Evolutionary conservation across 1,140 invertebrate species (phyloP), one percentile per base, ranked within the genome.

Genomic region (Orchesella cincta): DNA sequence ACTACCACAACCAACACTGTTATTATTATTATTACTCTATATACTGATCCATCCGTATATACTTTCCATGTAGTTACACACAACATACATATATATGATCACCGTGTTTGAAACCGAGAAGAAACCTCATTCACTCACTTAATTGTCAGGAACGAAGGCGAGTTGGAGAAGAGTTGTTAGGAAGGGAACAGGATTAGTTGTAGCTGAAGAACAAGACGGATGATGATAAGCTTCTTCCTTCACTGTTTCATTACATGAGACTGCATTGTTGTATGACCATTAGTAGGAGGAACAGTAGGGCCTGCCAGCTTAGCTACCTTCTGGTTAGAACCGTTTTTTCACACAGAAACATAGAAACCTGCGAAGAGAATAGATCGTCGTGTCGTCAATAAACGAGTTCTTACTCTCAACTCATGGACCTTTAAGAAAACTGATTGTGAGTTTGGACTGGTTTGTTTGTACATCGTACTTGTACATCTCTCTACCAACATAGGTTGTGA

Each of bases 321-420:
- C 62, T 67, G 62, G 62, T 67, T 33, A 67, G 62, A 67, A 67
- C 62, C 62, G 62, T 67, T 67, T 67, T 67, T 29, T 67, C 62
- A 67, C 62, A 67, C 62, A 67, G 62, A 67, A 67, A 67, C 62
- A 67, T 67, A 67, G 26, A 67, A 67, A 31, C 62, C 14, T 67
- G 62, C 62, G 62, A 67, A 33, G 62, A 67, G 62, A 29, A 67
- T 2, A 67, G 62, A 67, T 67, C 28, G 62, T 67, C 31, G 62
- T 67, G 62, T 67, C 31, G 29, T 67, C 62, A 26, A 67, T 67
- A 67, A 67, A 29, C 62, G 8, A 12, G 23, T 67, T 67, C 33
- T 57, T n/a, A 18, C 31, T 67, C 14, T 67, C 31, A 31, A 57
- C 39, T 14, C 31, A 67, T 29, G 62, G 62, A 67, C 28, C 62